Conservation (phyloP, 1,140 invertebrate genomes). For the Aphaenogaster floridana region DNA sequence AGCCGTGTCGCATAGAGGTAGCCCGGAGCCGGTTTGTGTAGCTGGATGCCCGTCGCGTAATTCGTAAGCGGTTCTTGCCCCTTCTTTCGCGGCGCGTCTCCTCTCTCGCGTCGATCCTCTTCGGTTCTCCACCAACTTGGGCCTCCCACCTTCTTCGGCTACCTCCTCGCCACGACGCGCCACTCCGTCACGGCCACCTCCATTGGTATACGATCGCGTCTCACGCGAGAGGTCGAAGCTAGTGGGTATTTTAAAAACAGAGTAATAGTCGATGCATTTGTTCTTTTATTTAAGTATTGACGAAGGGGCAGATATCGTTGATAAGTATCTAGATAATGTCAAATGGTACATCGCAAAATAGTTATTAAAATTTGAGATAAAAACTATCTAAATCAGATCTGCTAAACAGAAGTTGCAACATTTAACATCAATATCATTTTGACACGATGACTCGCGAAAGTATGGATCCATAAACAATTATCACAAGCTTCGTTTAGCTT, state of each 20-base stretch:
- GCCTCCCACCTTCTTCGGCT: constrained; percentile 27
- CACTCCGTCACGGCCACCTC: constrained; percentile 12
- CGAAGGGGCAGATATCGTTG: not conserved
- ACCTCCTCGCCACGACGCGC: constrained; percentile 1
- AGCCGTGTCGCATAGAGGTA: constrained; percentile 85
- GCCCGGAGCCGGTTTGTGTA: constrained; percentile 83
- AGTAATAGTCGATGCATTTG: not conserved
- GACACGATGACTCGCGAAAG: not conserved
- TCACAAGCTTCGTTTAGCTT: not conserved
- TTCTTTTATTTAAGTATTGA: not conserved
- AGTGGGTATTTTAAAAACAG: not conserved
- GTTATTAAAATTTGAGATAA: constrained; percentile 1
- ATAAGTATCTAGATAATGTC: not conserved
- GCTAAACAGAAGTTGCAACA: not conserved
- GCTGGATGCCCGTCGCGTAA: constrained; percentile 82
- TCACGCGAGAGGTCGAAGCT: constrained; percentile 20
- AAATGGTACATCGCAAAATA: not conserved
- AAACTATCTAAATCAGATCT: not conserved
- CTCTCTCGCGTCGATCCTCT: constrained; percentile 40
- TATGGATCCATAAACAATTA: constrained; percentile 21
- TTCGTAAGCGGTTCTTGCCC: constrained; percentile 85
- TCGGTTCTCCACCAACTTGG: constrained; percentile 45
- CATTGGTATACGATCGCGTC: not conserved
- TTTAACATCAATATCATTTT: not conserved
- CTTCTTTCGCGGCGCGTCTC: constrained; percentile 64